Base-by-base conservation (phyloP, 1,140 invertebrate species). In the Calycopis cecrops region DNA sequence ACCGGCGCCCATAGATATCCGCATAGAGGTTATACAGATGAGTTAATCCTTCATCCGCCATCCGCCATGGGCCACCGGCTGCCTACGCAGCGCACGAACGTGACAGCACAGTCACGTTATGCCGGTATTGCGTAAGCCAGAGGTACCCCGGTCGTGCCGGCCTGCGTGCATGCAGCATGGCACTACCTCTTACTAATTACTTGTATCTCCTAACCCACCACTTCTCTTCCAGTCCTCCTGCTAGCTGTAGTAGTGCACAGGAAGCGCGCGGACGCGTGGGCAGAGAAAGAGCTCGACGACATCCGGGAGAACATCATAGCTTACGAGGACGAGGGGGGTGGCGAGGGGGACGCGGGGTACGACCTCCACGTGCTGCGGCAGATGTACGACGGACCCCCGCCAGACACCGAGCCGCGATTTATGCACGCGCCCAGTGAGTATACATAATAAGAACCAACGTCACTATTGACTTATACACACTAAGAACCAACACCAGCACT, bases 251-350 rank as follows among this genome's bases (percentile, higher is more conserved):
- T 97, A 3, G 94, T 97, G 0, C 96, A 97, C 69, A 91, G 93
- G 60, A 90, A 93, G 34, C 92, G 94, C 65, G 92, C 94, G 9
- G 94, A 98, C 73, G 96, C 96, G 57, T 91, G 94, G 66, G 93
- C 96, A 34, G 92, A 92, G 71, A 98, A 98, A 75, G 97, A 98
- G 72, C 92, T 96, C 65, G 97, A 99, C 76, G 98, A 99, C 77
- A 97, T 98, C 35, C 89, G 97, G 60, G 97, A 99, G 85, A 99
- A 97, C 71, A 98, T 99, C 60, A 98, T 99, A 59, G 96, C 96
- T 69, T 99, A 99, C 73, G 96, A 98, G 79, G 98, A 99, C 70
- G 97, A 99, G 88, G 97, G 97, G 35, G 97, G 96, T 71, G 97
- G 97, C 65, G 97, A 99, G 85, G 95, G 96, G 11, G 97, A 99